Evolutionary conservation across 2,888 invertebrate genomes (phyloP).

Genomic region (Pherbina coryleti): DNA sequence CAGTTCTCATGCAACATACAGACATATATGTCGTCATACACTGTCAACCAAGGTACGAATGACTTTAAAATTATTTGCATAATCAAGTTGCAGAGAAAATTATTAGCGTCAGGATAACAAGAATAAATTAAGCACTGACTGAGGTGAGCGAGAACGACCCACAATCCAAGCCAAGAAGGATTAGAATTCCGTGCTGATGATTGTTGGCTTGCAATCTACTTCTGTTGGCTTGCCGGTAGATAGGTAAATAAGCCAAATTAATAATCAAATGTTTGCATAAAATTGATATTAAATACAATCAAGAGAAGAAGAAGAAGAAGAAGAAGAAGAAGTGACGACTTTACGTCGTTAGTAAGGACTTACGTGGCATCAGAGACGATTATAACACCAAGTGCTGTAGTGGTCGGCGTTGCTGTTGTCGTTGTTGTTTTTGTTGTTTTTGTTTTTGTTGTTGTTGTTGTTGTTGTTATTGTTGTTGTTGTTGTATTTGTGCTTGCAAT

Average conservation of each 20-base stretch:
- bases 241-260: conserved; percentile 7
- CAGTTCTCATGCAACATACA: background rate
- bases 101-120: background rate
- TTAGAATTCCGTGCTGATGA: background rate
- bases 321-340: background rate
- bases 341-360: too few species aligned
- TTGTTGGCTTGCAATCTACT: background rate
- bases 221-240: background rate
- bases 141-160: background rate
- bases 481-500: too few species aligned
- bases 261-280: conserved; percentile 20
- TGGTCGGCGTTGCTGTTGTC: too few species aligned
- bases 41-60: background rate
- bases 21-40: background rate
- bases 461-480: too few species aligned
- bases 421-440: too few species aligned
- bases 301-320: background rate
- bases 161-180: background rate
- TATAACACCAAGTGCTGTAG: background rate
- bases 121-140: background rate
- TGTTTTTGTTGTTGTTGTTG: too few species aligned
- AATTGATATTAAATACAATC: conserved; percentile 11
- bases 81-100: conserved; percentile 13
- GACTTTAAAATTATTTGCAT: conserved; percentile 25
- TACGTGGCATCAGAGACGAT: background rate